phyloP scores from a whole-genome alignment of 1,140 invertebrate species.

The Pomacea maculata region DNA sequence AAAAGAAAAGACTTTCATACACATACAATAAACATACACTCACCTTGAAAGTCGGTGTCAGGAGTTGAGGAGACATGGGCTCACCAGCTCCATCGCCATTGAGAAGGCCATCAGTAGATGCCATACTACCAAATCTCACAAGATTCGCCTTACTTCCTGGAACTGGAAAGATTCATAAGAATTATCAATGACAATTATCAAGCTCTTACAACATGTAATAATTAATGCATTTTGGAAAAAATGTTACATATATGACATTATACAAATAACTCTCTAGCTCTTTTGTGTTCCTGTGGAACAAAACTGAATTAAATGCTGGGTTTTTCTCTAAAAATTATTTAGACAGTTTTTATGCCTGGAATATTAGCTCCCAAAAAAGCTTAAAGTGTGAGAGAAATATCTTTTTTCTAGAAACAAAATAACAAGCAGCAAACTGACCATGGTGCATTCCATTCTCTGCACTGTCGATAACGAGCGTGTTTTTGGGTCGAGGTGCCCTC shows the following conservation, averaged over 20 bases:
- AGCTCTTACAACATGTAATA: neutral
- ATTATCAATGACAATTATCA: neutral
- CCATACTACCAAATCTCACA: slow-evolving; percentile 36
- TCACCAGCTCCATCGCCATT: slow-evolving; percentile 18
- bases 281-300: neutral
- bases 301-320: too few relatives aligned
- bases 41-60: slow-evolving; percentile 48
- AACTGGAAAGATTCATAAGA: neutral
- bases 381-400: too few relatives aligned
- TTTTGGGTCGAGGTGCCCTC: slow-evolving; percentile 26
- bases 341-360: too few relatives aligned
- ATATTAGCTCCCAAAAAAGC: too few relatives aligned
- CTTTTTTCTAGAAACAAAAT: too few relatives aligned
- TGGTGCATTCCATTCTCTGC: slow-evolving; percentile 1
- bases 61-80: slow-evolving; percentile 39
- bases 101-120: slow-evolving; percentile 26
- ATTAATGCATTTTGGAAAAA: too few relatives aligned
- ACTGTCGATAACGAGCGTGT: neutral
- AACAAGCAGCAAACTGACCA: neutral
- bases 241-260: neutral
- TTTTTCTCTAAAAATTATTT: too few relatives aligned
- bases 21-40: too few relatives aligned
- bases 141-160: slow-evolving; percentile 35
- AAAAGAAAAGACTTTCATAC: too few relatives aligned
- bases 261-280: neutral